phyloP scores from a whole-genome alignment of 2,888 invertebrate species.

The Calliopum simillimum region DNA sequence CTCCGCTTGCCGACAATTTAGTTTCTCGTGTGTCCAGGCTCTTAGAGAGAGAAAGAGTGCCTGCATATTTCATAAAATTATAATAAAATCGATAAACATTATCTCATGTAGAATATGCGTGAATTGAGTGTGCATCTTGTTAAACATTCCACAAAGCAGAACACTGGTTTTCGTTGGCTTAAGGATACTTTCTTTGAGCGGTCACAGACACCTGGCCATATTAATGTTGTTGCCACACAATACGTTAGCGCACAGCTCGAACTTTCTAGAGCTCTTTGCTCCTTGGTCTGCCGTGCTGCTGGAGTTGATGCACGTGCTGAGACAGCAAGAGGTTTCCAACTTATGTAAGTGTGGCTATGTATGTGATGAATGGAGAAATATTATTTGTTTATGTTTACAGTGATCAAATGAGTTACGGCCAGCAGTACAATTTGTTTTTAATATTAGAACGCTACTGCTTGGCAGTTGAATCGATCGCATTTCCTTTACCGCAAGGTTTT shows the following conservation, averaged over 20 bases:
- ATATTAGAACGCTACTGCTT: slow-evolving; percentile 85
- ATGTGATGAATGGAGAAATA: neutral
- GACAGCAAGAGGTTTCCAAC: slow-evolving; percentile 80
- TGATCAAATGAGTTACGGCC: slow-evolving; percentile 78
- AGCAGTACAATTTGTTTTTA: slow-evolving; percentile 80
- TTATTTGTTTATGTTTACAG: slow-evolving; percentile 64
- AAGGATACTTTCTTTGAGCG: slow-evolving; percentile 67
- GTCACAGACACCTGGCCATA: slow-evolving; percentile 75
- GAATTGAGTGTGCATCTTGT: slow-evolving; percentile 86
- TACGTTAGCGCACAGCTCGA: slow-evolving; percentile 86
- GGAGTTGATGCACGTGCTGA: slow-evolving; percentile 77
- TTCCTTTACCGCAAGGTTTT: slow-evolving; percentile 87
- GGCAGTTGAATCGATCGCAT: slow-evolving; percentile 83
- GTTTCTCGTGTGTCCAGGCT: no score
- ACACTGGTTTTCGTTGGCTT: slow-evolving; percentile 67
- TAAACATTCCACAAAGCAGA: slow-evolving; percentile 71
- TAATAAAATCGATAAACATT: slow-evolving; percentile 24
- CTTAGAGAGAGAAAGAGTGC: no score
- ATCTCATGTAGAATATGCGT: slow-evolving; percentile 76
- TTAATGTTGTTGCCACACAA: slow-evolving; percentile 84
- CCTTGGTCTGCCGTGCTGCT: slow-evolving; percentile 77
- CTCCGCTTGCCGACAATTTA: no score
- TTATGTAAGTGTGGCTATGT: slow-evolving; percentile 72
- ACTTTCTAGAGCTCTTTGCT: slow-evolving; percentile 81
- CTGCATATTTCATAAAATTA: no score